These are phyloP conservation scores for Yponomeuta evonymella DNA, from an alignment of 2,888 invertebrate species.

Conservation along the genomic window DNA sequence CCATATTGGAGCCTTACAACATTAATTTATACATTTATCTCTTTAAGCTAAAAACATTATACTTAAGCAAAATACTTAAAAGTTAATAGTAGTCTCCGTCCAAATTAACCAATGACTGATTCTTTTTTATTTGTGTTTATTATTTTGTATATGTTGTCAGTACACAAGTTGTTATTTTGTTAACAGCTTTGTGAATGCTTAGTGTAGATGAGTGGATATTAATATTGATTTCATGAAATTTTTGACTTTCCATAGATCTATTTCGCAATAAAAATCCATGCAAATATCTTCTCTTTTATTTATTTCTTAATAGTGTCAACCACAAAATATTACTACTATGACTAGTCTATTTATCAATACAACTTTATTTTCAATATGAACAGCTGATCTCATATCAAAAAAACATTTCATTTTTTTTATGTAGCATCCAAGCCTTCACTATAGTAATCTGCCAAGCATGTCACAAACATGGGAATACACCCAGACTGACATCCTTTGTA, in stretches of 20 bases:
- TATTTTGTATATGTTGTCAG: constrained; percentile 31
- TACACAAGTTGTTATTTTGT: constrained; percentile 39
- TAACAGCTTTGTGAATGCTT: constrained; percentile 31
- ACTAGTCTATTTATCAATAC: no score
- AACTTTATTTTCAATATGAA: no score
- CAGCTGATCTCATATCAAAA: no score
- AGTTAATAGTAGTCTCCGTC: constrained; percentile 59
- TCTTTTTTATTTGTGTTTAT: constrained; percentile 47
- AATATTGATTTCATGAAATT: constrained; percentile 37
- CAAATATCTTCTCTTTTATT: constrained; percentile 14
- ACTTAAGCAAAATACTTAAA: constrained; percentile 49
- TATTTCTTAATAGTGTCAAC: not conserved
- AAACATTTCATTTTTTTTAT: no score
- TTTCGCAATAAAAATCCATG: constrained; percentile 56
- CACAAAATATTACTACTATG: no score
- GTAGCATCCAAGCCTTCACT: no score
- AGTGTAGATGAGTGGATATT: constrained; percentile 42
- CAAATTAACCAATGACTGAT: constrained; percentile 71
- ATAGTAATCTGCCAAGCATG: no score
- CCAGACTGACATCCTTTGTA: no score
- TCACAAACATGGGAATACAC: no score
- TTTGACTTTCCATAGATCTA: constrained; percentile 49
- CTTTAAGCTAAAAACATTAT: not conserved
- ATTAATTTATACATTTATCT: not conserved
- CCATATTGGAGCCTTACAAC: not conserved